Base-by-base conservation (phyloP, 2,888 invertebrate species). In the Schizotus pectinicornis region DNA sequence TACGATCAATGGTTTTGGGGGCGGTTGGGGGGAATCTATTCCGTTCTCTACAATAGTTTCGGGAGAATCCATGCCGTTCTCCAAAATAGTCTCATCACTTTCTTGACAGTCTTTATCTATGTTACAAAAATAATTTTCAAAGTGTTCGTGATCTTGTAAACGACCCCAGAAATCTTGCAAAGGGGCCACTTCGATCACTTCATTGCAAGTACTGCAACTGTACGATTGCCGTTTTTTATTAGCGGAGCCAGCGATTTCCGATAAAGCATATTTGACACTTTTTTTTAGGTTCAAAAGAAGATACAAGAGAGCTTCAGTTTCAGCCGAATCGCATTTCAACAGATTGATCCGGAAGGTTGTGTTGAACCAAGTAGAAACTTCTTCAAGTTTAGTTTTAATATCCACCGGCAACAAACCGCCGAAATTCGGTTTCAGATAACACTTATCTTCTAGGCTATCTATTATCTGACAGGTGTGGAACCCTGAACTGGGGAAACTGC, bases 141-240 rank as follows among this genome's bases (percentile, higher is more conserved):
- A 64, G 58, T 74, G 74, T 14, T 69, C 61, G 47, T 74, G 72
- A 22, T 55, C 53, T 54, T 71, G 68, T 32, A 71, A 38, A 14
- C 37, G 50, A 7, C 55, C 57, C 74, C 72, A 74, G 13, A 67
- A 41, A 56, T 74, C 61, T 45, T 61, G 37, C 5, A 60, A 47
- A 7, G 62, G 54, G 34, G 61, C 31, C 11, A 69, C 42, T 33
- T 42, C 38, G 9, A 72, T 59, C 7, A 32, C n/a, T 47, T 64
- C 58, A 7, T 59, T 53, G 53, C 73, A 74, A 36, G 65, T 37
- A 14, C 36, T 52, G 58, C 72, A 73, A 9, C 45, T 57, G 47
- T 63, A 69, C 34, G 37, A 41, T 37, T 62, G 48, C 9, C 35
- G 43, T 6, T 36, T 22, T 30, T 59, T 61, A 9, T 8, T 53